These are phyloP conservation scores for Gambusia affinis DNA, from an alignment of 2,113 vertebrate genomes.

Conservation along the genomic window DNA sequence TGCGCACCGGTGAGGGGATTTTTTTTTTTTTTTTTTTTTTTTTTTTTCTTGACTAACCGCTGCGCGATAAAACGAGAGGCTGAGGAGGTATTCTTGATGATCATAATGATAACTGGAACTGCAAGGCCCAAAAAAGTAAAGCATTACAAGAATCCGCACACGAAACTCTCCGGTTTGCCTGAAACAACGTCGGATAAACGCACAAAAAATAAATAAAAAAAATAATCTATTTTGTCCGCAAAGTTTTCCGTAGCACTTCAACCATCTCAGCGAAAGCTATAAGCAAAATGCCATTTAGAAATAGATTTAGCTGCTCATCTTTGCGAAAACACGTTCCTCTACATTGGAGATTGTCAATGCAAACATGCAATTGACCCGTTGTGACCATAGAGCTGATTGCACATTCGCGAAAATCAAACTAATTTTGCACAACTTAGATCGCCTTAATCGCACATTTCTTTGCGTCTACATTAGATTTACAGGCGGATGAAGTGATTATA, in stretches of 20 bases:
- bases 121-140: not conserved
- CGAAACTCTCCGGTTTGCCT: not conserved
- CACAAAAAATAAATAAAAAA: not conserved
- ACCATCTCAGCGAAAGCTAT: not conserved
- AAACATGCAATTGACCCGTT: not conserved
- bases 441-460: slow-evolving; percentile 31
- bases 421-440: slow-evolving; percentile 27
- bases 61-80: slow-evolving; percentile 39
- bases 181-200: not conserved
- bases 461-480: slow-evolving; percentile 30
- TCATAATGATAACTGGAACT: slow-evolving; percentile 29
- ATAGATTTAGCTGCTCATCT: not conserved
- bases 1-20: slow-evolving; percentile 54
- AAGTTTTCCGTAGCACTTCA: not conserved
- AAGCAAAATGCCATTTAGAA: too few species aligned
- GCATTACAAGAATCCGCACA: not conserved
- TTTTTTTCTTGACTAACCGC: slow-evolving; percentile 50
- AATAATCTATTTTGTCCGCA: not conserved
- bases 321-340: not conserved
- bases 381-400: not conserved
- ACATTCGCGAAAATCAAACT: slow-evolving; percentile 31
- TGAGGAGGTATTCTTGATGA: slow-evolving; percentile 21
- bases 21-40: slow-evolving; percentile 15
- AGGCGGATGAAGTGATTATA: slow-evolving; percentile 41
- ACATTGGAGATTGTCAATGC: not conserved